These are phyloP conservation scores for Myotis lucifugus DNA, from an alignment of 2,113 vertebrate species.

Conservation along the genomic window DNA sequence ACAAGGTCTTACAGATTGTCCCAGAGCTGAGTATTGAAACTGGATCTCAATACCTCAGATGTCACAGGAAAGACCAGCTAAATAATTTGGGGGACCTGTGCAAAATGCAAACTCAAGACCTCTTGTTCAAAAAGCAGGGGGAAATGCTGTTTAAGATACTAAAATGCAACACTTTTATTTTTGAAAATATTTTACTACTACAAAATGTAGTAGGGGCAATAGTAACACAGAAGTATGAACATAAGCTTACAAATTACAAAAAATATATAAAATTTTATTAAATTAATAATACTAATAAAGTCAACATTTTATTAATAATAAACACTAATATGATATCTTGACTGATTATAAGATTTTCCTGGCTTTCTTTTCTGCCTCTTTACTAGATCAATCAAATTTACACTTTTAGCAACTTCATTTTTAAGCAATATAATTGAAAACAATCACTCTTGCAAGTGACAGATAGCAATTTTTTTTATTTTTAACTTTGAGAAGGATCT, in stretches of 20 bases:
- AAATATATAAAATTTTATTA: neutral
- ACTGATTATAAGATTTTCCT: neutral
- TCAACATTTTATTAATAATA: neutral
- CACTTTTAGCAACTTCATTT: neutral
- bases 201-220: neutral
- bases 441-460: neutral
- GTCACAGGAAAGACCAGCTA: neutral
- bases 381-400: neutral
- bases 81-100: neutral
- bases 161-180: neutral
- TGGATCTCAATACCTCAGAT: neutral
- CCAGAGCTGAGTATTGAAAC: neutral
- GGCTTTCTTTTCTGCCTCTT: neutral
- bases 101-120: neutral
- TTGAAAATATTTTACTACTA: neutral
- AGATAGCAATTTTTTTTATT: neutral
- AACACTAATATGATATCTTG: neutral
- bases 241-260: constrained; percentile 29
- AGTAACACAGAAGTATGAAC: neutral
- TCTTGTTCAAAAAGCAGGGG: neutral
- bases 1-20: neutral
- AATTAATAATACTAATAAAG: neutral
- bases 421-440: constrained; percentile 10
- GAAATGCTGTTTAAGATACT: neutral
- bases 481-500: neutral